phyloP scores from a whole-genome alignment of 2,888 invertebrate genomes.

The Rhagophthalmus giganteus region DNA sequence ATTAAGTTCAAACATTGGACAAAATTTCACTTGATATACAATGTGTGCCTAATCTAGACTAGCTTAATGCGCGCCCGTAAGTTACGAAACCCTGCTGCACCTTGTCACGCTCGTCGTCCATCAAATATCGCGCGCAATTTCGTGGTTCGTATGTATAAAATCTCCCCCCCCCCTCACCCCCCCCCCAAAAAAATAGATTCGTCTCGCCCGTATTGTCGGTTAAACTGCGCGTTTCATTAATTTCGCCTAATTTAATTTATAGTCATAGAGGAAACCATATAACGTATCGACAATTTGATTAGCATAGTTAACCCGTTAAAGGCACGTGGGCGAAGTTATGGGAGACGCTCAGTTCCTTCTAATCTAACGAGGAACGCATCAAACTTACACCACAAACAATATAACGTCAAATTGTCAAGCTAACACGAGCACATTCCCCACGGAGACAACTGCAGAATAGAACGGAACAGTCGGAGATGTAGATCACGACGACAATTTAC shows the following conservation, averaged over 20 bases:
- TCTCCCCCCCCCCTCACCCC: too few relatives aligned
- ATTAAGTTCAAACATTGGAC: constrained; percentile 22
- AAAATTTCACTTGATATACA: constrained; percentile 17
- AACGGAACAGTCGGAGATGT: constrained; percentile 10
- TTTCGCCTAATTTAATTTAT: constrained; percentile 24
- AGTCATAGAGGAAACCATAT: constrained; percentile 17
- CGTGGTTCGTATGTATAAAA: background rate
- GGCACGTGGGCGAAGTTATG: constrained; percentile 23
- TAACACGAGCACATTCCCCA: constrained; percentile 22
- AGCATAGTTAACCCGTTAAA: constrained; percentile 27
- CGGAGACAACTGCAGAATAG: constrained; percentile 6
- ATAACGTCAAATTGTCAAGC: constrained; percentile 32
- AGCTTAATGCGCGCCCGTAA: too few relatives aligned
- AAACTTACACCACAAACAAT: constrained; percentile 30
- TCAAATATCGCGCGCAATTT: background rate
- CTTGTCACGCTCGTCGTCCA: background rate
- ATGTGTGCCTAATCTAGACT: constrained; percentile 6
- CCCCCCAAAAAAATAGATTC: too few relatives aligned
- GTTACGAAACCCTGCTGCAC: too few relatives aligned
- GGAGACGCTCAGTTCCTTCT: constrained; percentile 17
- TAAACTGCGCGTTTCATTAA: constrained; percentile 19
- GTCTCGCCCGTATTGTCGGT: too few relatives aligned
- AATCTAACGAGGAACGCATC: constrained; percentile 27
- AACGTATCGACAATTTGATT: constrained; percentile 27
- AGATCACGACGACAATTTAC: constrained; percentile 17